phyloP scores from a whole-genome alignment of 1,140 invertebrate species.

The Sarcophaga peregrina region DNA sequence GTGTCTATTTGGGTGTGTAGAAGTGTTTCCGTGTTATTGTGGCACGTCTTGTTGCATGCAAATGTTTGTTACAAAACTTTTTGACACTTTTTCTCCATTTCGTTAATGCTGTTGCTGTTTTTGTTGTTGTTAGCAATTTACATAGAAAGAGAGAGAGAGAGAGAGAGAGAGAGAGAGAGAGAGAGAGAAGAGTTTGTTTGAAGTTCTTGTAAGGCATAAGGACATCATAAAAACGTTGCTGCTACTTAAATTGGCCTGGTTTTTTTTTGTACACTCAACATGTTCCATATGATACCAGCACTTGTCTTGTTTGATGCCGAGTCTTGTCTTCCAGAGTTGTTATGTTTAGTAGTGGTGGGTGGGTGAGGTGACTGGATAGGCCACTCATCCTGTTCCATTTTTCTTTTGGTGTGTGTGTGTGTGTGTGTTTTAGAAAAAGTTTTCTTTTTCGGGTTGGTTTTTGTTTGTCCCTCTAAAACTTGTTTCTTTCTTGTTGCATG shows the following conservation, averaged over 20 bases:
- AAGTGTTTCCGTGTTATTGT: not conserved
- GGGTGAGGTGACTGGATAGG: too few relatives aligned
- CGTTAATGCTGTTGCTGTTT: too few relatives aligned
- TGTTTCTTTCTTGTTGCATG: conserved; percentile 25
- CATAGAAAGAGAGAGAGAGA: too few relatives aligned
- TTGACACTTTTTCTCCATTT: not conserved
- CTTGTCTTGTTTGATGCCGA: not conserved
- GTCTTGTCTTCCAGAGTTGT: not conserved
- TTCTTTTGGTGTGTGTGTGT: not conserved
- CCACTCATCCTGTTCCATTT: not conserved
- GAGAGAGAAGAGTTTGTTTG: conserved; percentile 16
- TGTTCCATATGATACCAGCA: not conserved
- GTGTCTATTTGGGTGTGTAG: not conserved
- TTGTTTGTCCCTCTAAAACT: not conserved
- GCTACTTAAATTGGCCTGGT: conserved; percentile 33
- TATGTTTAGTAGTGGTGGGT: not conserved
- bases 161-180: too few relatives aligned
- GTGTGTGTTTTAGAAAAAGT: conserved; percentile 14
- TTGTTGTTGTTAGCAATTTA: conserved; percentile 17
- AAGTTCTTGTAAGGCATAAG: not conserved
- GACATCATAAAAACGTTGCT: not conserved
- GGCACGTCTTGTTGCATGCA: conserved; percentile 1
- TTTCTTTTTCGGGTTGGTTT: conserved; percentile 30
- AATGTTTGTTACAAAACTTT: conserved; percentile 19
- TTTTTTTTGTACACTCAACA: not conserved